phyloP scores from a whole-genome alignment of 2,113 vertebrate genomes.

The Thalassoma bifasciatum region DNA sequence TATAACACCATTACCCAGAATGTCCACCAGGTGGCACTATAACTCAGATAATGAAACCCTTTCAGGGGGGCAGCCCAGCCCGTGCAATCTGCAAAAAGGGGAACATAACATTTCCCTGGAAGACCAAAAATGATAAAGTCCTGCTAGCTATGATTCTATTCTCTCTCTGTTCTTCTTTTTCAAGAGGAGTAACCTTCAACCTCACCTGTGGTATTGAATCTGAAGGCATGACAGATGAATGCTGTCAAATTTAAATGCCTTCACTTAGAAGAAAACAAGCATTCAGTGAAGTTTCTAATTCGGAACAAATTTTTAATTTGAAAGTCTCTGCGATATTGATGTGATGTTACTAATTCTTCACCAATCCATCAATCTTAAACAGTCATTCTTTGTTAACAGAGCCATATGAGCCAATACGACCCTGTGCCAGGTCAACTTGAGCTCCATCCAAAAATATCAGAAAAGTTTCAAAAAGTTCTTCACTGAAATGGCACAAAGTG shows the following conservation, averaged over 20 bases:
- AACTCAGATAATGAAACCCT: constrained; percentile 1
- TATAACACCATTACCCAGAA: neutral
- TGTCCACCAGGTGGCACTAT: constrained; percentile 77
- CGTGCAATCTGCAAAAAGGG: constrained; percentile 36
- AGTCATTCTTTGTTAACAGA: too few relatives aligned
- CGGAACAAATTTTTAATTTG: neutral
- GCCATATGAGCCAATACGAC: neutral
- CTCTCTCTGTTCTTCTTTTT: constrained; percentile 20
- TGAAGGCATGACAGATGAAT: neutral
- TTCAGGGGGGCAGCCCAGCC: constrained; percentile 26
- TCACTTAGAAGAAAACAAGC: neutral
- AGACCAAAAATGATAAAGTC: constrained; percentile 66
- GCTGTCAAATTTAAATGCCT: neutral
- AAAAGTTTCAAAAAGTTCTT: constrained; percentile 1
- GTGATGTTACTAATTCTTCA: constrained; percentile 5
- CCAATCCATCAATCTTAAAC: neutral
- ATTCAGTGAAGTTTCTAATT: neutral
- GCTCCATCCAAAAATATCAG: constrained; percentile 4
- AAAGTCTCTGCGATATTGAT: neutral
- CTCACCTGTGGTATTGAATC: neutral
- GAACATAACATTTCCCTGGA: constrained; percentile 53
- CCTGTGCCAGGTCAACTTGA: neutral
- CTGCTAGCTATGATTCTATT: constrained; percentile 56
- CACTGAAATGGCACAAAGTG: constrained; percentile 22
- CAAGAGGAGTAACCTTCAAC: constrained; percentile 18